A percentile compares a stretch with the other conserved stretches of the same genome.
Conservation (phyloP, 2,113 vertebrate genomes). For the rabbit (Oryctolagus cuniculus) region mOryCun1.1 NC_091451.1:25732001-25732500, state of each 20-base stretch:
- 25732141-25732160: neutral
- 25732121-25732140: neutral
- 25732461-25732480: too few relatives aligned
- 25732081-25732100: neutral
- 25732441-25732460: constrained; percentile 14
- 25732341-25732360: neutral
- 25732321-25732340: neutral
- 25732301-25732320: neutral
- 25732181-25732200: neutral
- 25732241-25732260: neutral
- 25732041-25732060: neutral
- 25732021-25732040: neutral
- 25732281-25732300: neutral
- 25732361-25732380: neutral
- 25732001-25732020: neutral
- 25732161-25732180: neutral
- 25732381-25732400: neutral
- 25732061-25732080: neutral
- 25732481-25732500: too few relatives aligned
- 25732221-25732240: neutral
- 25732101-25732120: neutral
- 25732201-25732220: neutral
- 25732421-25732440: neutral
- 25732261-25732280: neutral
- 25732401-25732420: constrained; percentile 20